Evolutionary conservation across 2,113 vertebrate genomes (phyloP), one percentile per base, ranked within the genome.

Genomic region (Poeciliopsis prolifica): DNA sequence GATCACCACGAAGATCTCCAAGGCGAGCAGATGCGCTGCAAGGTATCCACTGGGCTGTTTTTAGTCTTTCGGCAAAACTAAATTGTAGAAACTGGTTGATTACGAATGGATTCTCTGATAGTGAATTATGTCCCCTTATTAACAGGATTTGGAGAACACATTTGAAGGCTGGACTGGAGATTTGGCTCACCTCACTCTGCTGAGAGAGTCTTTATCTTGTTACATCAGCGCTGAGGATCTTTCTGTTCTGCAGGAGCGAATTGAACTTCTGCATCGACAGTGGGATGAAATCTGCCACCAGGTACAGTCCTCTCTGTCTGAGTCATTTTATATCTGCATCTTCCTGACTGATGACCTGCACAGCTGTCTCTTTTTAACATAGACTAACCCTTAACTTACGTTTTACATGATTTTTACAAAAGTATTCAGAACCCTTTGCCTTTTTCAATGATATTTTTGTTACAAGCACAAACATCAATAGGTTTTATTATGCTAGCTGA

Each of bases 221-320:
- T 95, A 90, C 63, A 95, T 99, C 89, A 96, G 94, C 0, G 76
- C 95, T 0, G 97, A 98, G 9, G 98, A 99, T 61, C 93, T 97
- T 72, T 95, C 95, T n/a, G 95, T 97, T 75, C 95, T 99, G 54
- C 96, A 92, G 31, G 98, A 99, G 42, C 93, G 98, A 4, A 92
- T 97, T n/a, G 97, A 98, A 67, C 95, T 99, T 69, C 93, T 99
- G 80, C 96, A 98, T 33, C 95, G 96, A 22, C 97, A 99, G 72
- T 99, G 97, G 98, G 97, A 98, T 24, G 97, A 99, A 74, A 94
- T 98, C 24, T 97, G 96, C 83, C 96, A 96, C 74, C 97, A 99
- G 97, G 97, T 97, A 93, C 86, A 78, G 7, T 5, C 3, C 9
- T 73, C 19, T 63, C 4, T 10, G 19, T 24, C 24, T 30, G 19